Base-by-base conservation (phyloP, 2,113 vertebrate genomes). In the Amblyornis subalaris region DNA sequence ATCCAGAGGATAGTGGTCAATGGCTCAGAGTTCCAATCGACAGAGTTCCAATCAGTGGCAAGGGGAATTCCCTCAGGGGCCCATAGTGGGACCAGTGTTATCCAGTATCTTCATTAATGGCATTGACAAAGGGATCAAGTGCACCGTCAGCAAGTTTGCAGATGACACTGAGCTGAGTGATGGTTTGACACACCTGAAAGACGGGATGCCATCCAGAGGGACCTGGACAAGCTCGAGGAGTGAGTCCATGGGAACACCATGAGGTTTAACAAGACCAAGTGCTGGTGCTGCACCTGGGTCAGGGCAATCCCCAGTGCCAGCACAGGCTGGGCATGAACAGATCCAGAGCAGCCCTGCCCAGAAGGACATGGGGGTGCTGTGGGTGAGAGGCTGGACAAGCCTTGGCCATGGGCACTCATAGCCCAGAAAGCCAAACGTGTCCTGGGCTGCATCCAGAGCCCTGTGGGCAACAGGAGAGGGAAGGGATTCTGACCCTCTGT, bases 251-350 rank as follows among this genome's bases (percentile, higher is more conserved):
- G 28, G n/a, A 75, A 14, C 20, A 12, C 38, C 28, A 33, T 24
- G 2, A 61, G 11, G 57, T 25, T 76, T 14, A 50, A 23, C n/a
- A 33, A 76, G n/a, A 25, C 25, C 42, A 29, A 2, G 33, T 60
- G 44, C 55, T 6, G 16, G 44, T 18, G 33, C 44, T 75, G n/a
- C 72, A 48, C n/a, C n/a, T 19, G 72, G n/a, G n/a, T 14, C 3
- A 5, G 55, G 15, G 4, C 26, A 62, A 1, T 3, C 44, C 31
- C 55, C 3, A 4, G 21, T 38, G 15, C 1, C 28, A 50, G 22
- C 35, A 5, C 45, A 50, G 35, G 57, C 57, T 38, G 55, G 55
- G 73, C 11, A 40, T 50, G 45, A 50, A 15, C 35, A 61, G 57
- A 25, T 50, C 36, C 7, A 38, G 74, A 62, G 57, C 57, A 61